These are phyloP conservation scores for Bombus haemorrhoidalis DNA, from an alignment of 1,140 invertebrate genomes.

Conservation along the genomic window DNA sequence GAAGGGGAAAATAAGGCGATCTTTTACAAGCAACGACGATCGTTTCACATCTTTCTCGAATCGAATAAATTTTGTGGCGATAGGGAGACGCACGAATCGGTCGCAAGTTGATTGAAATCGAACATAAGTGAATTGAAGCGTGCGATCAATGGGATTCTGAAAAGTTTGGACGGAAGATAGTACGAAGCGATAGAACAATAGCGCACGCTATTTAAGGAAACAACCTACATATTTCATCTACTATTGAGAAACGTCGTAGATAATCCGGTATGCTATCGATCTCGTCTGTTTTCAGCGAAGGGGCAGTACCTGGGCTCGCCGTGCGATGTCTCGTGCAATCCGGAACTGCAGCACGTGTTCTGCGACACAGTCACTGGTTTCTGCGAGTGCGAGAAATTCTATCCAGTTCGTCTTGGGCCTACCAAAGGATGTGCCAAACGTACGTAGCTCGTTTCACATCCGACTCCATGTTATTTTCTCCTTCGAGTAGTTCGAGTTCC, in stretches of 20 bases:
- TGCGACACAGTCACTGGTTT: slow-evolving; percentile 87
- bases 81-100: too few relatives aligned
- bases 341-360: slow-evolving; percentile 88
- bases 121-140: neutral
- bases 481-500: slow-evolving; percentile 55
- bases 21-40: neutral
- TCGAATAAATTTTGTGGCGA: neutral
- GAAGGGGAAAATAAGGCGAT: neutral
- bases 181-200: neutral
- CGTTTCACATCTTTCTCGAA: neutral
- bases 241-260: slow-evolving; percentile 1
- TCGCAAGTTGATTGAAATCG: neutral
- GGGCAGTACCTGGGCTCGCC: slow-evolving; percentile 90
- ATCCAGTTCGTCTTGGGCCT: slow-evolving; percentile 88
- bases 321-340: slow-evolving; percentile 88
- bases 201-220: slow-evolving; percentile 10
- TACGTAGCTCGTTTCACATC: slow-evolving; percentile 81
- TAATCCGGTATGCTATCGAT: slow-evolving; percentile 33
- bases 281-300: slow-evolving; percentile 82
- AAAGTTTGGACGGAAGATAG: neutral
- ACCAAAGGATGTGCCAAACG: slow-evolving; percentile 91
- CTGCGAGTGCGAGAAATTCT: slow-evolving; percentile 90
- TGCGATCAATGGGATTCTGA: neutral
- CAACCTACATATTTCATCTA: slow-evolving; percentile 21
- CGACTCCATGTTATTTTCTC: neutral